Percentiles rank a stretch among this genome's conserved stretches.
Conservation (phyloP, 2,113 vertebrate species). For the Bostrychus sinensis region DNA sequence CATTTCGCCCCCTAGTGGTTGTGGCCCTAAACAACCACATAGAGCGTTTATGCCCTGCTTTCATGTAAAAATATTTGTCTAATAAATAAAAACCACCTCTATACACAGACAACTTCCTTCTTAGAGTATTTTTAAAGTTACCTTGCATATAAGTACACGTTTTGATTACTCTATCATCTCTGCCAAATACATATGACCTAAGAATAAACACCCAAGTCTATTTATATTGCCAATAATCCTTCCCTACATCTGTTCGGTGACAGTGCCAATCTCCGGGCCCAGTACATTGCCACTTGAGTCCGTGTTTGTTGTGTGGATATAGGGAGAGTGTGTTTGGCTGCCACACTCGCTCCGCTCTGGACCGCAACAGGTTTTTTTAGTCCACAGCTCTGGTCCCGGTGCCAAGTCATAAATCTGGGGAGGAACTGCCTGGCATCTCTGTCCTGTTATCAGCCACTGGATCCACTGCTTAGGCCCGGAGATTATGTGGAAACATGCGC, state of each 20-base stretch:
- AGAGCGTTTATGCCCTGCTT: too few species aligned
- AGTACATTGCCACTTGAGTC: conserved; percentile 2
- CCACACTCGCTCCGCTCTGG: conserved; percentile 12
- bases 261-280: conserved; percentile 10
- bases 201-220: too few species aligned
- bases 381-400: conserved; percentile 30
- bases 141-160: too few species aligned
- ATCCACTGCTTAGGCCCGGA: conserved; percentile 44
- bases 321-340: conserved; percentile 34
- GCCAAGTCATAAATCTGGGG: conserved; percentile 60
- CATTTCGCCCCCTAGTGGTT: too few species aligned
- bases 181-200: too few species aligned
- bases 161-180: too few species aligned
- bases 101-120: too few species aligned
- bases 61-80: too few species aligned
- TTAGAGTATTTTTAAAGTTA: too few species aligned
- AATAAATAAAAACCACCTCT: too few species aligned
- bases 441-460: conserved; percentile 27
- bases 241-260: background rate
- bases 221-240: background rate
- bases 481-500: conserved; percentile 63
- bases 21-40: too few species aligned
- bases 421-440: conserved; percentile 42
- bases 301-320: conserved; percentile 30
- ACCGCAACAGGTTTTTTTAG: conserved; percentile 38